Evolutionary conservation across 2,888 invertebrate genomes (phyloP), one percentile per base, ranked within the genome.

Genomic region (Diadromus collaris): DNA sequence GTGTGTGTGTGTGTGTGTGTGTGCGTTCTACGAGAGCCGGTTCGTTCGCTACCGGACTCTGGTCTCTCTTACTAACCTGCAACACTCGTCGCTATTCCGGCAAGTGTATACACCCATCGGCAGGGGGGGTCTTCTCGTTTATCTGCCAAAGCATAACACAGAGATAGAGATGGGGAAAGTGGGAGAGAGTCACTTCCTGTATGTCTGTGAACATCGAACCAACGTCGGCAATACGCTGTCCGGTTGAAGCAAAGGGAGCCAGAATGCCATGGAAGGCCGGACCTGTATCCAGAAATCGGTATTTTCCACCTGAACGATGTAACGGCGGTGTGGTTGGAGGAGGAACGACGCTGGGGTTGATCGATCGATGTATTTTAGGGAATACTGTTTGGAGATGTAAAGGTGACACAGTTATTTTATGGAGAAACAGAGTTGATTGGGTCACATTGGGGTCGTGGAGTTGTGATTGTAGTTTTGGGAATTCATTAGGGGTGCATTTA

Each of bases 121-220:
- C 72, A 80, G 58, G 61, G 71, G 71, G 56, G 72, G 75, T 74
- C 78, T 79, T 64, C 63, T 51, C 68, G 73, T 60, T 56, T 63
- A 58, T 86, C 83, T 83, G 82, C 85, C 83, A 82, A 86, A 83
- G 84, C 81, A 85, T 82, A 83, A 38, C 29, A 19, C 44, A 1
- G 44, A 69, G 21, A 51, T 27, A 7, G 29, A 29, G 54, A 21
- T 13, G 24, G 27, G n/a, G 54, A 56, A 16, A 54, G 85, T 83
- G 84, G 24, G 61, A 19, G 38, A 41, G 6, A 29, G 64, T 46
- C 24, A 46, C 46, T 44, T 64, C 29, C 46, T 19, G 46, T n/a
- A n/a, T 56, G 54, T 84, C 83, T 85, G 83, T 85, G 81, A 85
- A 87, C 83, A 83, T 83, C 82, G 48, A 51, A 41, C 58, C 58